Evolutionary conservation across 2,113 vertebrate genomes (phyloP), one percentile per base, ranked within the genome.

Genomic region (Bubo scandiacus): DNA sequence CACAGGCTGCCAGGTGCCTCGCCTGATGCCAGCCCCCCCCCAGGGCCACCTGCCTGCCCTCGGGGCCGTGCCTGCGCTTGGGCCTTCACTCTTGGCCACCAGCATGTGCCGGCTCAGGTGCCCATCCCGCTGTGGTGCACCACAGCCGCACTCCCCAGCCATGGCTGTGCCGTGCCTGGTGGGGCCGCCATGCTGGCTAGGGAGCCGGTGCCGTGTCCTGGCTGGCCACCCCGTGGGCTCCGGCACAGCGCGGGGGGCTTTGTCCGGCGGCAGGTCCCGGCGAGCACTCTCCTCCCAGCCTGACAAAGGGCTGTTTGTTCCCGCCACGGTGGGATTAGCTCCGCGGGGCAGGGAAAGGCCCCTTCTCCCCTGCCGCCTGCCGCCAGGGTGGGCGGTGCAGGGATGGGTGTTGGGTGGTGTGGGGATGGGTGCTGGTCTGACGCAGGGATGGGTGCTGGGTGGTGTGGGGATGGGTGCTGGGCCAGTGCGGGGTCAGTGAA

Each of bases 261-360:
- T 96, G 94, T 96, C 92, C 63, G 1, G 63, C 4, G 0, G 45
- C 40, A 1, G 63, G 77, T 89, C 92, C 43, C 26, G 22, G 87
- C 32, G 1, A 89, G 77, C 51, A 5, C 79, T 66, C 78, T 89
- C 42, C 77, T 93, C 88, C 17, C 72, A 36, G 90, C 59, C 51
- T 84, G 88, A 96, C 94, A 96, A 96, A 96, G 81, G 81, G 70
- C 91, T 78, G 54, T 47, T 95, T 95, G 94, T 96, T 96, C 92
- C 92, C 36, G 61, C 88, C 32, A 0, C 5, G 4, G 85, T 87
- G 81, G 94, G 96, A 96, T 96, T 94, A 93, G 61, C 65, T 78
- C 91, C 1, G 4, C 34, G 0, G 88, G 78, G 73, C 90, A 94
- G 54, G 84, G 92, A 87, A 84, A 7, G 77, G 88, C 59, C 74